Conservation (phyloP, 2,797 vertebrate species). For the Amazona ochrocephala region DNA sequence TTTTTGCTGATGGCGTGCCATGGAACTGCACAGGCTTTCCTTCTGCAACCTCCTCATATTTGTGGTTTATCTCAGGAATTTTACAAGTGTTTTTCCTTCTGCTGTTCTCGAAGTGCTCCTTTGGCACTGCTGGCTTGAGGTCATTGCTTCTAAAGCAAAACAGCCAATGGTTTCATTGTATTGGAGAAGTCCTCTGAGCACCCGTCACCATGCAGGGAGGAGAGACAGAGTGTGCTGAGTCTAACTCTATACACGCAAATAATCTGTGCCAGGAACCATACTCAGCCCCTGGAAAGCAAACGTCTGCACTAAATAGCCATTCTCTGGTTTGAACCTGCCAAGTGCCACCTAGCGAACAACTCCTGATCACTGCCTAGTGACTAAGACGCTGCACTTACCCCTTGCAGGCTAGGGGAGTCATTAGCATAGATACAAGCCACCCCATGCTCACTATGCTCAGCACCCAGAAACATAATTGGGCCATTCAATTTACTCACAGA, state of each 20-base stretch:
- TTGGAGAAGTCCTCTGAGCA: background rate
- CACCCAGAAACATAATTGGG: background rate
- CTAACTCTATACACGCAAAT: background rate
- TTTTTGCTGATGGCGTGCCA: background rate
- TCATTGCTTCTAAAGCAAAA: background rate
- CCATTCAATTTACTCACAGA: background rate
- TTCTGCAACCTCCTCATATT: background rate
- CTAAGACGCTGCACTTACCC: accelerated
- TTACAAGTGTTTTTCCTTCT: conserved; percentile 30
- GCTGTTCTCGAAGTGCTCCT: background rate
- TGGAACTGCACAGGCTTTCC: background rate
- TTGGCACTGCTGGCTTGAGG: background rate
- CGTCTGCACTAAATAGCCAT: background rate
- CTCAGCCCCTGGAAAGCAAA: background rate
- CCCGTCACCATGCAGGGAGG: background rate
- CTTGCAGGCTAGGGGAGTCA: background rate
- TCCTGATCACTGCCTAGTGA: background rate
- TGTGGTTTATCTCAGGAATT: conserved; percentile 52
- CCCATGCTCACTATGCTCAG: background rate
- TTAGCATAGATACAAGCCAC: background rate
- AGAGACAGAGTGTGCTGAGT: background rate
- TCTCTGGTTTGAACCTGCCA: background rate
- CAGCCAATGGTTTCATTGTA: background rate
- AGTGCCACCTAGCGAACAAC: background rate
- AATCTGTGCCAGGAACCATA: background rate